These are phyloP conservation scores for Antheraea yamamai DNA, from an alignment of 2,888 invertebrate genomes.

Conservation along the genomic window DNA sequence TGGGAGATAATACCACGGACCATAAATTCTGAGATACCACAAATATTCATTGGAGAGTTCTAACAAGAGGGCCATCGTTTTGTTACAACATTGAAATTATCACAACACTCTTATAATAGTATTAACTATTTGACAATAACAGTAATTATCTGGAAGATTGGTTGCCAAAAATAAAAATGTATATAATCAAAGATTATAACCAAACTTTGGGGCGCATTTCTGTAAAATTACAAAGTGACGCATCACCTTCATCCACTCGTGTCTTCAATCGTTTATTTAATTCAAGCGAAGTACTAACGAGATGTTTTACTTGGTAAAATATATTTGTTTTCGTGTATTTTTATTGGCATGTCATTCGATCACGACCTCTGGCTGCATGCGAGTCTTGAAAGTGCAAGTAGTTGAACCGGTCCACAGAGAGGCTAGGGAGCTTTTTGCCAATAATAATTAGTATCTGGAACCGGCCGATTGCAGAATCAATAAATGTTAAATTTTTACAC, in stretches of 20 bases:
- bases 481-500: conserved; percentile 12
- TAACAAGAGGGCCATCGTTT: too few species aligned
- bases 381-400: conserved; percentile 20
- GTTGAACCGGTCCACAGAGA: conserved; percentile 18
- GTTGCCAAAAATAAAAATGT: too few species aligned
- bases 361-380: conserved; percentile 5
- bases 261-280: not conserved
- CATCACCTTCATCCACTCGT: too few species aligned
- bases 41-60: too few species aligned
- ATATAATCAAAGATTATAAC: not conserved
- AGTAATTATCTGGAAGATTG: too few species aligned
- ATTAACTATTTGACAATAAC: too few species aligned
- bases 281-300: not conserved
- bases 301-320: conserved; percentile 10
- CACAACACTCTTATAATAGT: too few species aligned
- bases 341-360: conserved; percentile 7
- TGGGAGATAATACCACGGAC: too few species aligned
- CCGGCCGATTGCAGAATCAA: conserved; percentile 17
- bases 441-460: conserved; percentile 21
- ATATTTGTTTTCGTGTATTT: not conserved
- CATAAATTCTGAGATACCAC: too few species aligned
- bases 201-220: not conserved
- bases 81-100: too few species aligned
- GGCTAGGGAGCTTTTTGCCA: conserved; percentile 16
- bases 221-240: too few species aligned